A percentile compares a stretch with the other conserved stretches of the same genome.
Evolutionary conservation across 2,797 vertebrate genomes (phyloP).

Genomic region (Borostomias antarcticus): DNA sequence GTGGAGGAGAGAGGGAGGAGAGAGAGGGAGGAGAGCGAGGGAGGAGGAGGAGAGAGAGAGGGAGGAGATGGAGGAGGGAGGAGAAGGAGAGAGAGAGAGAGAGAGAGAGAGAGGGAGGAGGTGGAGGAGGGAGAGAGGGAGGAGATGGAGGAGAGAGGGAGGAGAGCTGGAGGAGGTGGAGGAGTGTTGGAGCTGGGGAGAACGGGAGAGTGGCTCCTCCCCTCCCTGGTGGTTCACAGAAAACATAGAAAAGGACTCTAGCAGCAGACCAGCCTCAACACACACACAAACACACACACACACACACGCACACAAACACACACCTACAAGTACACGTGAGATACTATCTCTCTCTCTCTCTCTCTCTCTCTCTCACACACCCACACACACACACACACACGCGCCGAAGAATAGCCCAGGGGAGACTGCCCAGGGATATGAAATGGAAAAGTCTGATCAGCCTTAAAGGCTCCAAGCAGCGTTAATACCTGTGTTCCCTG

Average conservation of each 20-base stretch:
- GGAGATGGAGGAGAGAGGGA: neutral
- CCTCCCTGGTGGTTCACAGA: conserved; percentile 9
- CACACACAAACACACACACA: conserved; percentile 13
- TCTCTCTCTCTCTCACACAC: no score
- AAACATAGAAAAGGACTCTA: conserved; percentile 21
- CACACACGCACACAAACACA: conserved; percentile 10
- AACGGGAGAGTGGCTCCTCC: neutral
- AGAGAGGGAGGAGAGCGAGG: neutral
- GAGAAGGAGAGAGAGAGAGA: conserved; percentile 3
- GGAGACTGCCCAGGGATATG: neutral
- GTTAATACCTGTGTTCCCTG: conserved; percentile 3
- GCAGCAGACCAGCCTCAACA: neutral
- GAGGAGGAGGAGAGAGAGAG: conserved; percentile 3
- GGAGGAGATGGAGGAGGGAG: no score
- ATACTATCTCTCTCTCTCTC: no score
- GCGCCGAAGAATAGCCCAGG: no score
- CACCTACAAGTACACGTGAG: no score
- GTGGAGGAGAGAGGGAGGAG: no score
- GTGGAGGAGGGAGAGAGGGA: no score
- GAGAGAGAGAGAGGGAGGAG: neutral
- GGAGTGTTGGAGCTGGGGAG: neutral
- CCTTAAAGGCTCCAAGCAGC: conserved; percentile 5
- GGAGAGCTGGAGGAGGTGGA: neutral
- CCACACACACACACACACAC: conserved; percentile 10
- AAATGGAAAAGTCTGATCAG: conserved; percentile 13